A percentile compares a stretch with the other conserved stretches of the same genome.
phyloP scores from a whole-genome alignment of 2,113 vertebrate genomes.

The Xenus cinereus region DNA sequence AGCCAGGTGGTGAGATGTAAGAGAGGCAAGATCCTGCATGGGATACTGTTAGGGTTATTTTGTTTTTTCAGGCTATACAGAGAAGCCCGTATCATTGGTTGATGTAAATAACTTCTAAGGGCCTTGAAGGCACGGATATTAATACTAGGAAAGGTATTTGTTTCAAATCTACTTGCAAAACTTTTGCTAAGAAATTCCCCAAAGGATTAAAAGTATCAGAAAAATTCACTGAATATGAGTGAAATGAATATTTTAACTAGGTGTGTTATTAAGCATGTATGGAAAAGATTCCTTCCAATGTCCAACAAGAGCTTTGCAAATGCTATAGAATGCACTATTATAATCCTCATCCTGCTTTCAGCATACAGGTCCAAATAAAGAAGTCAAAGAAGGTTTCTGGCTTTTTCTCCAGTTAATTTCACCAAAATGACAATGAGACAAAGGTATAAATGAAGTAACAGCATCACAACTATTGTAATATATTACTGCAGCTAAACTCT shows the following conservation, averaged over 20 bases:
- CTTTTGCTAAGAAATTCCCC: background rate
- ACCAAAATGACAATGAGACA: background rate
- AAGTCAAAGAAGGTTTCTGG: background rate
- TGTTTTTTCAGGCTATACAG: background rate
- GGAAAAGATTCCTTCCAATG: background rate
- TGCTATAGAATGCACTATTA: background rate
- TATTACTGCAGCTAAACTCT: background rate
- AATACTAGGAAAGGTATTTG: background rate
- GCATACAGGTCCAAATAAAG: background rate
- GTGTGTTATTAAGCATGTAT: background rate
- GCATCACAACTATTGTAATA: background rate
- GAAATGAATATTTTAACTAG: background rate
- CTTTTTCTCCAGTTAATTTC: background rate
- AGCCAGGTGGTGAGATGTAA: constrained; percentile 49
- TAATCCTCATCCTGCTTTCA: background rate
- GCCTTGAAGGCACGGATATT: background rate
- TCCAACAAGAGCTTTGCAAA: background rate
- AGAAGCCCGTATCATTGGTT: background rate
- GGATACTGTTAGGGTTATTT: background rate
- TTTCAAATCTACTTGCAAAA: background rate
- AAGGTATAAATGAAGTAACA: background rate
- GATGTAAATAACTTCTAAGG: background rate
- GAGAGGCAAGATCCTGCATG: background rate
- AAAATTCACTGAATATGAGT: background rate
- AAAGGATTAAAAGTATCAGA: background rate